These are phyloP conservation scores for Brachylomia viminalis DNA, from an alignment of 2,888 invertebrate genomes.

Conservation along the genomic window DNA sequence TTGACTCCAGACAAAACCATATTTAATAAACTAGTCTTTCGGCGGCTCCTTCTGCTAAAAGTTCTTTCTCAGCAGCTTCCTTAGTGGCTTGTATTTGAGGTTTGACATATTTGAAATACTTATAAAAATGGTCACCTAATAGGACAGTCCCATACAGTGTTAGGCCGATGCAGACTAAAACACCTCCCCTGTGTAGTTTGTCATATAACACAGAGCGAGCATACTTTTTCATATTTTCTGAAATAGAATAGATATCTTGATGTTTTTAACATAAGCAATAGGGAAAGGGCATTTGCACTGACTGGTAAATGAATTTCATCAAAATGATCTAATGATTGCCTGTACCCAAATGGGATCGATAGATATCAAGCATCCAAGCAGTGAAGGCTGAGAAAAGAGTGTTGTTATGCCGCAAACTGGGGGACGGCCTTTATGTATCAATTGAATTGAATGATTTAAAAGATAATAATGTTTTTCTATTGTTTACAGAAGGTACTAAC, in stretches of 20 bases:
- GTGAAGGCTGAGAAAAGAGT: neutral
- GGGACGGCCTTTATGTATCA: neutral
- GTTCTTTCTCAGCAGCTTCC: conserved; percentile 82
- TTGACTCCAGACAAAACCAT: conserved; percentile 54
- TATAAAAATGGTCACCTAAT: conserved; percentile 82
- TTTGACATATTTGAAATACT: conserved; percentile 84
- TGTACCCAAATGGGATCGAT: neutral
- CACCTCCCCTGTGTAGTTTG: conserved; percentile 86
- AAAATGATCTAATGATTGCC: neutral
- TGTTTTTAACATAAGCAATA: neutral
- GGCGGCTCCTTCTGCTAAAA: conserved; percentile 88
- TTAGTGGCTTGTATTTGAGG: conserved; percentile 84
- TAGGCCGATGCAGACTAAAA: conserved; percentile 85
- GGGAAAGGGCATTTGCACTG: neutral
- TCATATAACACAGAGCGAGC: conserved; percentile 84
- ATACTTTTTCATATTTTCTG: conserved; percentile 84
- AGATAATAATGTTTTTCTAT: conserved; percentile 2
- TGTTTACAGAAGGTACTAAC: too few relatives aligned
- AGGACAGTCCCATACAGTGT: conserved; percentile 80
- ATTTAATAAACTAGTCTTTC: conserved; percentile 77
- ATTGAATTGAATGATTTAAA: neutral
- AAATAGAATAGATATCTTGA: conserved; percentile 51
- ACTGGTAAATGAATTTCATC: neutral
- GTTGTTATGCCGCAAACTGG: neutral
- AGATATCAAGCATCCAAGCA: neutral